Percentiles rank a stretch among this genome's conserved stretches.
phyloP scores from a whole-genome alignment of 2,888 invertebrate genomes.

The Stenotaenia linearis region DNA sequence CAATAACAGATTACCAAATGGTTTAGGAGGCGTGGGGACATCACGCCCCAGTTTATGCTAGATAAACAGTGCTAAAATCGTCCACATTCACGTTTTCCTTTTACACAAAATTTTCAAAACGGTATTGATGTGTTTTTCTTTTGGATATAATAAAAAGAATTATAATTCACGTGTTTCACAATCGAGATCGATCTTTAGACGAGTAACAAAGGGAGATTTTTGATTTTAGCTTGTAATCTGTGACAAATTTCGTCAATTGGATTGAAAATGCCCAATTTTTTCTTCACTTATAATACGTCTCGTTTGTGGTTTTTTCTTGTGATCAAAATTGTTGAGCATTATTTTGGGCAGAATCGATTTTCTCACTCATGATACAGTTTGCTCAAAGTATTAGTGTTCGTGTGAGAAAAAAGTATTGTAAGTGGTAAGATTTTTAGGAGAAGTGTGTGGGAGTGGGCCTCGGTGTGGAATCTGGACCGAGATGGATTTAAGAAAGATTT shows the following conservation, averaged over 20 bases:
- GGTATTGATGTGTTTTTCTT: too few relatives aligned
- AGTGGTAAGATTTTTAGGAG: not conserved
- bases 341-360: not conserved
- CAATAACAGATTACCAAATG: conserved; percentile 12
- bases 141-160: too few relatives aligned
- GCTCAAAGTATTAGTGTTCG: not conserved
- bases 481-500: not conserved
- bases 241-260: too few relatives aligned
- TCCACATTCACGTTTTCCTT: not conserved
- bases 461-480: not conserved
- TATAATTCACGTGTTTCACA: not conserved
- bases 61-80: not conserved
- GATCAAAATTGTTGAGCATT: not conserved
- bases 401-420: not conserved
- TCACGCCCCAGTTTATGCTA: not conserved
- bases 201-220: not conserved
- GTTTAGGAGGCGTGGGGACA: not conserved
- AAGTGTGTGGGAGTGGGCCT: not conserved
- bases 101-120: too few relatives aligned
- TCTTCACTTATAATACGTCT: not conserved
- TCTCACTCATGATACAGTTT: not conserved
- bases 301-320: not conserved
- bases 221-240: too few relatives aligned
- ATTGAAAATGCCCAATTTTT: too few relatives aligned
- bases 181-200: not conserved